Conservation (phyloP, 2,797 vertebrate genomes). For the Pantherophis vulpinus region DNA sequence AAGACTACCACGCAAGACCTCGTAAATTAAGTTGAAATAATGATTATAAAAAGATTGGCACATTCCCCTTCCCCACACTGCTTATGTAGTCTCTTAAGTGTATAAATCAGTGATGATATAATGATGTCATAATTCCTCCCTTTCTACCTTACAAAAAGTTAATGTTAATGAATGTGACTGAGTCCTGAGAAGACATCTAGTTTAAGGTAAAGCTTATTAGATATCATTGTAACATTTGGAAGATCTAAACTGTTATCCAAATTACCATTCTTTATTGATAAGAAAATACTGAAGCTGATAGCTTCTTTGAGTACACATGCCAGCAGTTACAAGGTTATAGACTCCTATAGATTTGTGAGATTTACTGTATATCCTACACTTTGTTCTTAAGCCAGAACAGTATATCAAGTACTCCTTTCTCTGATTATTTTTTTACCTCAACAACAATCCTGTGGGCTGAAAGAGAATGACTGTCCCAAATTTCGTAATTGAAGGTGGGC, state of each 20-base stretch:
- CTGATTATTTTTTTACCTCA: not conserved
- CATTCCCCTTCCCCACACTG: not conserved
- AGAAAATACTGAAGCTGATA: not conserved
- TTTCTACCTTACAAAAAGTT: not conserved
- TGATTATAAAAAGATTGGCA: rapidly evolving
- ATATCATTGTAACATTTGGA: not conserved
- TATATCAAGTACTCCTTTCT: not conserved
- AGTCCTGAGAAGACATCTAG: not conserved
- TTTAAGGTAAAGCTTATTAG: slow-evolving; percentile 20
- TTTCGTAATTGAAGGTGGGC: not conserved
- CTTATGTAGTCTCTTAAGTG: not conserved
- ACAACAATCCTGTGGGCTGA: not conserved
- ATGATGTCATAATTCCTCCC: not conserved
- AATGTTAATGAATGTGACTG: not conserved
- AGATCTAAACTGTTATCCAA: not conserved
- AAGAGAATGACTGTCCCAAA: not conserved
- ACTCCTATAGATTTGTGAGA: not conserved
- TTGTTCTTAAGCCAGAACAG: not conserved
- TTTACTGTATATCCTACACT: not conserved
- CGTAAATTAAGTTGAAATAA: not conserved
- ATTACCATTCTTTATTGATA: rapidly evolving
- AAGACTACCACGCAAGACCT: not conserved
- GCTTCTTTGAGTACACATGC: not conserved
- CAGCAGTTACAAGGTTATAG: not conserved
- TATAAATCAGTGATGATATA: not conserved